Base-by-base conservation (phyloP, 23 tunicate genomes). In the Diplosoma virens region DNA sequence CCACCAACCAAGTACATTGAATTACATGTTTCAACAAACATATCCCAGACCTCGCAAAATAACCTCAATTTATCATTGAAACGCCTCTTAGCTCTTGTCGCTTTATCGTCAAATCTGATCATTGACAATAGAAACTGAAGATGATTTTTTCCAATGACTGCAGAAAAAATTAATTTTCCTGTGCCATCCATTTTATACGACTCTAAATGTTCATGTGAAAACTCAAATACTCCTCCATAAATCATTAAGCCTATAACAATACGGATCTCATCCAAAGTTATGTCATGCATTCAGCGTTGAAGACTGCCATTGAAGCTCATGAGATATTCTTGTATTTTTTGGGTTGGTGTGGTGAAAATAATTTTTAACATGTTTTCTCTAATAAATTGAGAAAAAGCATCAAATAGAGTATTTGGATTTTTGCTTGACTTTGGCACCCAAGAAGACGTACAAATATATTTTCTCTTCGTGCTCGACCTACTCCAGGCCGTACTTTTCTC, bases 111-210 rank as follows among this genome's bases (percentile, higher is more conserved):
- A 56, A 56, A 56, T 56, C 63, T 56, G 25, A 56, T 56, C 63
- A 56, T 56, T 56, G 63, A 56, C 63, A 56, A 56, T 56, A 56
- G 63, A 56, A 56, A 56, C 63, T 25, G 63, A 56, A 56, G 24
- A 56, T 25, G 63, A 56, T 56, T 56, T 56, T 56, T 56, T 56
- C 24, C 24, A 22, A 56, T 56, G 24, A 16, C 63, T 20, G 63
- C 63, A 56, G n/a, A n/a, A 56, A 56, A 56, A 56, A 56, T 20
- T 56, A 56, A 56, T 56, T n/a, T n/a, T n/a, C 63, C 20, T 11
- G 63, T 56, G 25, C 63, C 63, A 56, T 56, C 21, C 63, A 56
- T 56, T 56, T 56, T 56, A 56, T 56, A 56, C 63, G 63, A 56
- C 63, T 56, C 63, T 56, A 56, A 56, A 56, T 56, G 24, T 56